Evolutionary conservation across 2,888 invertebrate genomes (phyloP), one percentile per base, ranked within the genome.

Genomic region (Meganola albula): DNA sequence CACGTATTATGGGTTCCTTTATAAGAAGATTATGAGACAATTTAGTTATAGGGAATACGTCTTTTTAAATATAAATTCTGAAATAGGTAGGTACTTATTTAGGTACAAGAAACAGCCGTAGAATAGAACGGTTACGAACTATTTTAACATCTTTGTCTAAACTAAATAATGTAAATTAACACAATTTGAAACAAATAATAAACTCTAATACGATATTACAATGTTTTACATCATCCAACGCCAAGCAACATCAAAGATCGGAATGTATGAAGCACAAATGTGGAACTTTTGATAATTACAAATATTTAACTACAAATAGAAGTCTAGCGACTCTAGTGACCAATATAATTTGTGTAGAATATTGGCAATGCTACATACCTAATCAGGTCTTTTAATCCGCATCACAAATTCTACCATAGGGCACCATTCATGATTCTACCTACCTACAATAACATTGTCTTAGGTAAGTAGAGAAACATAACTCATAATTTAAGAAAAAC

Each of bases 241-340:
- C 64, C 74, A 84, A 84, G 82, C 83, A 76, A 83, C 82, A 82
- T 76, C 75, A 72, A 80, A 68, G 69, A 74, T 60, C 62, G 53
- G 72, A 74, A 74, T 70, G 67, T 72, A 80, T 69, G 63, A 79
- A 82, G 82, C 82, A 73, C 71, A 64, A 63, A 58, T 59, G 66
- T 70, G 63, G 60, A 66, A 65, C 62, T 62, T 57, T 65, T 66
- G 63, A 65, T 62, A 64, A 55, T 59, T 67, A 71, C 64, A 68
- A 74, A 73, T 70, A 72, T 76, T 71, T 61, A 73, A 57, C 75
- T 80, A 83, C 71, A 63, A 74, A 73, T 74, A 68, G 69, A 77
- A 74, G 82, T 79, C 84, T 83, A 83, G 83, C 84, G 82, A 83
- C 80, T 63, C 80, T 82, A 83, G 72, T 59, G 57, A 55, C 63